Evolutionary conservation across 1,140 invertebrate genomes (phyloP).

Genomic region (Tetragonula clypearis): DNA sequence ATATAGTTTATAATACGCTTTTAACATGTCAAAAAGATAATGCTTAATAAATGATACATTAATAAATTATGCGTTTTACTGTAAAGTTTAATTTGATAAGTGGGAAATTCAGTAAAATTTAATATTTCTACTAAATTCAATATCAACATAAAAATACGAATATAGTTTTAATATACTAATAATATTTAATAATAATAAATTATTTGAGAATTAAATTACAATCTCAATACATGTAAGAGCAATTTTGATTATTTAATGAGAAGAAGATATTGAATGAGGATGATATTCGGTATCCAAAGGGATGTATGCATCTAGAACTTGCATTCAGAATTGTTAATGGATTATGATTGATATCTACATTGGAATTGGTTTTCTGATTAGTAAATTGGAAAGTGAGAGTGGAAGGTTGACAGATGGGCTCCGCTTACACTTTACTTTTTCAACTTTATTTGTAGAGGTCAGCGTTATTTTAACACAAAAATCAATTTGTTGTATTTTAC

Average conservation of each 20-base stretch:
- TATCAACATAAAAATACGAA: background rate
- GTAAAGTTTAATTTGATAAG: background rate
- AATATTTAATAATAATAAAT: no score
- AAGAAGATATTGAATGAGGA: background rate
- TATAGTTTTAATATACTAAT: no score
- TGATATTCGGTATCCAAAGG: background rate
- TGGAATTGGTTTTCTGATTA: background rate
- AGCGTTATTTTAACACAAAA: background rate
- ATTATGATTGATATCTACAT: background rate
- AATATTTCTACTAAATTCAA: background rate
- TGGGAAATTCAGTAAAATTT: no score
- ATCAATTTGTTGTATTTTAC: no score
- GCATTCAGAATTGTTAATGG: background rate
- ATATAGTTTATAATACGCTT: background rate
- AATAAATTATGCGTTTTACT: background rate
- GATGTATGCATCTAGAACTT: background rate
- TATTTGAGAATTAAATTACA: background rate
- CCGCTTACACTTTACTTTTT: background rate
- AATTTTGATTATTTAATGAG: background rate
- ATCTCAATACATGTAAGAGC: background rate
- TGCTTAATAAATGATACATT: background rate
- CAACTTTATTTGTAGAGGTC: background rate
- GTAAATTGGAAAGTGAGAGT: background rate
- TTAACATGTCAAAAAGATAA: background rate
- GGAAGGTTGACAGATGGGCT: slow-evolving; percentile 1